These are phyloP conservation scores for Sceloporus tristichus DNA, from an alignment of 2,113 vertebrate species.

Conservation along the genomic window DNA sequence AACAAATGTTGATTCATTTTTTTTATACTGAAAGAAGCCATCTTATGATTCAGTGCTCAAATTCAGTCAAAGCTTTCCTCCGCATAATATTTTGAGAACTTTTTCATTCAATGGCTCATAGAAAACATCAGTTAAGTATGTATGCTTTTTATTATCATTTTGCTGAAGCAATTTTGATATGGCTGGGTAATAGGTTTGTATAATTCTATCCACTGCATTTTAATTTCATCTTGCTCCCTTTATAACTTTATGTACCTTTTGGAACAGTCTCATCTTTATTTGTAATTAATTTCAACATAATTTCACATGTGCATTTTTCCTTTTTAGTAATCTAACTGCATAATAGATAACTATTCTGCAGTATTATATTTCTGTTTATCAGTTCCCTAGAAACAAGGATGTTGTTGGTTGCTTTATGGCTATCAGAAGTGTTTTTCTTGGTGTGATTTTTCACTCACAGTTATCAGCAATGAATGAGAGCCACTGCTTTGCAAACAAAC, in stretches of 20 bases:
- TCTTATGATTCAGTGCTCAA: neutral
- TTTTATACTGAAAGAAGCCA: conserved; percentile 9
- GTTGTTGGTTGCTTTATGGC: neutral
- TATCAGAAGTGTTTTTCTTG: neutral
- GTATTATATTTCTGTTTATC: neutral
- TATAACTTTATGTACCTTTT: neutral
- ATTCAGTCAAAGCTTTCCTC: conserved; percentile 19
- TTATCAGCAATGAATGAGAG: neutral
- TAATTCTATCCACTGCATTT: no score
- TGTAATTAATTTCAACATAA: conserved; percentile 12
- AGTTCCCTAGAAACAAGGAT: conserved; percentile 36
- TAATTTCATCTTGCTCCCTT: neutral
- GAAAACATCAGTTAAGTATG: no score
- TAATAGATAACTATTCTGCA: neutral
- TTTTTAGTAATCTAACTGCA: neutral
- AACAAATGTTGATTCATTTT: neutral
- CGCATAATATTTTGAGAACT: no score
- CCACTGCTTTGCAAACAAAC: neutral
- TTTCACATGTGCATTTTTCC: neutral
- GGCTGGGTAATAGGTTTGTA: no score
- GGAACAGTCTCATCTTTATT: neutral
- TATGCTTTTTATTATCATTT: no score
- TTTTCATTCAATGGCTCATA: no score
- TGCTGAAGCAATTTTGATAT: no score
- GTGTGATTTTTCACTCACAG: neutral